Evolutionary conservation across 2,113 vertebrate species (phyloP).

Genomic region (Suncus etruscus): DNA sequence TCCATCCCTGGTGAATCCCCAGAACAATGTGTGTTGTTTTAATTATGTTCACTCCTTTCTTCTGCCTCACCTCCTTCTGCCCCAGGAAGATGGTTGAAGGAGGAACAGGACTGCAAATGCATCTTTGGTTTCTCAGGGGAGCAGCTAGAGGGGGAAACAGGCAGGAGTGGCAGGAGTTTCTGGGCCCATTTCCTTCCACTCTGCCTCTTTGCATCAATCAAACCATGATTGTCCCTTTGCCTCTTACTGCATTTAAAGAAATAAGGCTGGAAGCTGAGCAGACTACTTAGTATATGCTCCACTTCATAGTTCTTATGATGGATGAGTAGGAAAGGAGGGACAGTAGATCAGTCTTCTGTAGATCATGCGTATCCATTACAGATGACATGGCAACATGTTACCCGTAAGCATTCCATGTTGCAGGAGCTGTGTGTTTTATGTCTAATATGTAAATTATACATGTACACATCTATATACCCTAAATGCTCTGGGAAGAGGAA

Average conservation of each 20-base stretch:
- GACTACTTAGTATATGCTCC: neutral
- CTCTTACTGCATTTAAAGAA: neutral
- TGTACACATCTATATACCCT: no score
- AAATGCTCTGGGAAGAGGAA: no score
- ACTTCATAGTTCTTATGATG: neutral
- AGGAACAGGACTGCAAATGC: neutral
- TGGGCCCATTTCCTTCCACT: neutral
- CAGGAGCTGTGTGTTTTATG: neutral
- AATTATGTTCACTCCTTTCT: neutral
- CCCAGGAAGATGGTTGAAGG: neutral
- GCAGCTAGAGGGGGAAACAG: neutral
- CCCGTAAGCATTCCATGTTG: neutral
- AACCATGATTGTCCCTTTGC: neutral
- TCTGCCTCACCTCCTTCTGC: neutral
- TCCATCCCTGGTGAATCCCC: neutral
- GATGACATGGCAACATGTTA: neutral
- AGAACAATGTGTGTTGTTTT: rapidly evolving
- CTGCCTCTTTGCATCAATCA: conserved; percentile 7
- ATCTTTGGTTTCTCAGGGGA: neutral
- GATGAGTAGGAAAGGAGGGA: neutral
- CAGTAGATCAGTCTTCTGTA: no score
- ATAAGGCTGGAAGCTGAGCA: conserved; percentile 1
- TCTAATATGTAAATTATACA: neutral
- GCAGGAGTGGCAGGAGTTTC: neutral
- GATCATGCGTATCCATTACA: neutral